Conservation (phyloP, 2,797 vertebrate genomes). For the Lepus oiostolus region DNA sequence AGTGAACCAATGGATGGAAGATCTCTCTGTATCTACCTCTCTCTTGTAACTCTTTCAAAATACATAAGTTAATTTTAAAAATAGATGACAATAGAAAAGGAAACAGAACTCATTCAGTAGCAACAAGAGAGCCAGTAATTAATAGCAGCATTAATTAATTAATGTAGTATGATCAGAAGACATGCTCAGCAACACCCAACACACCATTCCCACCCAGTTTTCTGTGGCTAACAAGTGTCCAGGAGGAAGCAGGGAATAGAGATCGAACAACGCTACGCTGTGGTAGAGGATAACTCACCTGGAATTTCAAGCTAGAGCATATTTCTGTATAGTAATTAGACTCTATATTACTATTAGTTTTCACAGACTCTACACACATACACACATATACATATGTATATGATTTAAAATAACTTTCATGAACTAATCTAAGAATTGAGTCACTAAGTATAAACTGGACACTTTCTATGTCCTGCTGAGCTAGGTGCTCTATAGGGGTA, state of each 20-base stretch:
- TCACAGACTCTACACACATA: background rate
- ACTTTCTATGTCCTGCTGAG: background rate
- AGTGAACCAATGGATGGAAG: no score
- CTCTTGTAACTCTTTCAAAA: no score
- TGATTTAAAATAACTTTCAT: background rate
- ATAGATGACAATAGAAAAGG: background rate
- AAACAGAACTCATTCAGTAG: background rate
- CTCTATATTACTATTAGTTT: background rate
- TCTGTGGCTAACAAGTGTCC: background rate
- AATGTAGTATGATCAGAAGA: background rate
- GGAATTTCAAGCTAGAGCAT: background rate
- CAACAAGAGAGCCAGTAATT: background rate
- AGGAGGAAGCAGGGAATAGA: background rate
- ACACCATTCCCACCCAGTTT: background rate
- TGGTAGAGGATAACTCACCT: background rate
- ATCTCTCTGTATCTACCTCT: no score
- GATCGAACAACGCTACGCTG: background rate
- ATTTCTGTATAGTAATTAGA: background rate
- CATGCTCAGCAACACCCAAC: background rate
- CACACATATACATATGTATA: no score
- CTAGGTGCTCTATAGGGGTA: background rate
- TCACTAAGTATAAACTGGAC: background rate
- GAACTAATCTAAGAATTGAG: background rate
- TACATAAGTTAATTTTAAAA: no score
- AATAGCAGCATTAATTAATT: background rate